Evolutionary conservation across 2,113 vertebrate genomes (phyloP), one percentile per base, ranked within the genome.

Genomic region (Eupsittula cactorum): DNA sequence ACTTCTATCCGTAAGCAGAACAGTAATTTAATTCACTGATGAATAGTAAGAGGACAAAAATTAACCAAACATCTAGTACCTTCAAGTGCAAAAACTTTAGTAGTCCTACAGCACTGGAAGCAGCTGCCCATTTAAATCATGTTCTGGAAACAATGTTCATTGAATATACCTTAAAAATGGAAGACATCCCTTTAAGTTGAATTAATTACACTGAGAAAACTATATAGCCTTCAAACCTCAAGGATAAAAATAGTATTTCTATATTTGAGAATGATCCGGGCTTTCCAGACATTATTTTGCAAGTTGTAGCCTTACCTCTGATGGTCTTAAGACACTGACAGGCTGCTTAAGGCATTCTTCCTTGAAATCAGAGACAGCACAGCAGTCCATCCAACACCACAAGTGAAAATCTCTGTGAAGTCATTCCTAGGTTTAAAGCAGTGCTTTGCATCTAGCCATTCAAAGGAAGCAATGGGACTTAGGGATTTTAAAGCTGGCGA

Each of bases 21-120:
- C 81, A 60, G 88, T 94, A 91, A 97, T 95, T 96, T 97, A 89
- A 93, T 94, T 96, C 95, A 84, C 91, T 88, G 83, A 74, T 74
- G 83, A 95, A 81, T 81, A 93, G 67, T 59, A 90, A 95, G 53
- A 79, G 82, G 80, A 88, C 82, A 91, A 92, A 96, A 97, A 95
- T 88, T 91, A 95, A 90, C 63, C 68, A 88, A 94, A 64, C 49
- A 64, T 44, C 65, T 42, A 82, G 31, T 87, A 76, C 55, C 84
- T 95, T 75, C 77, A 82, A 93, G 37, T 52, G 74, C 33, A 94
- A 95, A 89, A 59, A 44, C 29, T 46, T 46, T 9, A 57, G 75
- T 49, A 93, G 64, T 65, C 88, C 91, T 88, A 67, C 49, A 84
- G 93, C 85, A 79, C 44, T 62, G 37, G 39, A 91, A 96, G 57